Conservation (phyloP, 2,888 invertebrate genomes). For the Heteromyza rotundicornis region DNA sequence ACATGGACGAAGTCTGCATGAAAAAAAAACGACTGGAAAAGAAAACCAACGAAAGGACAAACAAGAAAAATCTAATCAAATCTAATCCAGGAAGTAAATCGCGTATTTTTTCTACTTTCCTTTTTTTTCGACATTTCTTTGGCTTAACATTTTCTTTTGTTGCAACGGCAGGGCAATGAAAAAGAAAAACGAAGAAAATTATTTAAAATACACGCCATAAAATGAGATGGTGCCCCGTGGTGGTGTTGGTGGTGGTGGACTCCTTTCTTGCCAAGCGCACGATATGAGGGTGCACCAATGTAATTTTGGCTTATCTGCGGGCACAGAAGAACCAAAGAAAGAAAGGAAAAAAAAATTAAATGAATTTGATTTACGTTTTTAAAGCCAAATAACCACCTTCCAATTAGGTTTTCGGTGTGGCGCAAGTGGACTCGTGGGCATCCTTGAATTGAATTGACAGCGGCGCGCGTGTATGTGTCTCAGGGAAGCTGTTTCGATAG, state of each 20-base stretch:
- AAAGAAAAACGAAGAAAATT: no score
- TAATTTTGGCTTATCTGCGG: no score
- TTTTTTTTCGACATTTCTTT: not conserved
- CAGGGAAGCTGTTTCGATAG: not conserved
- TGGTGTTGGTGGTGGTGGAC: no score
- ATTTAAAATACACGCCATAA: slow-evolving; percentile 53
- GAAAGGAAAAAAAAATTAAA: slow-evolving; percentile 52
- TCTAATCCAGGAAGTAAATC: slow-evolving; percentile 54
- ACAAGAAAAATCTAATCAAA: slow-evolving; percentile 53
- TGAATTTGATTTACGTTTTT: slow-evolving; percentile 57
- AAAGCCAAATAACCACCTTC: slow-evolving; percentile 56
- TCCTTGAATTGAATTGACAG: slow-evolving; percentile 17
- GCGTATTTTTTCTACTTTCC: slow-evolving; percentile 28
- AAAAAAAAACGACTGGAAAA: not conserved
- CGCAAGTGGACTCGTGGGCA: slow-evolving; percentile 23
- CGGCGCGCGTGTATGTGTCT: not conserved
- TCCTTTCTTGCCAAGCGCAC: not conserved
- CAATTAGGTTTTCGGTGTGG: slow-evolving; percentile 44
- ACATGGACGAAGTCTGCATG: not conserved
- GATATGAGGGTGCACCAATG: not conserved
- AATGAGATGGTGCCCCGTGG: slow-evolving; percentile 41
- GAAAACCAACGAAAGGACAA: slow-evolving; percentile 26
- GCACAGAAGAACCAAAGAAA: slow-evolving; percentile 3
- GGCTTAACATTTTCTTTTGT: not conserved
- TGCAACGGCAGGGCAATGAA: slow-evolving; percentile 22